Evolutionary conservation across 1,140 invertebrate genomes (phyloP), one percentile per base, ranked within the genome.

Genomic region (Vanessa tameamea): DNA sequence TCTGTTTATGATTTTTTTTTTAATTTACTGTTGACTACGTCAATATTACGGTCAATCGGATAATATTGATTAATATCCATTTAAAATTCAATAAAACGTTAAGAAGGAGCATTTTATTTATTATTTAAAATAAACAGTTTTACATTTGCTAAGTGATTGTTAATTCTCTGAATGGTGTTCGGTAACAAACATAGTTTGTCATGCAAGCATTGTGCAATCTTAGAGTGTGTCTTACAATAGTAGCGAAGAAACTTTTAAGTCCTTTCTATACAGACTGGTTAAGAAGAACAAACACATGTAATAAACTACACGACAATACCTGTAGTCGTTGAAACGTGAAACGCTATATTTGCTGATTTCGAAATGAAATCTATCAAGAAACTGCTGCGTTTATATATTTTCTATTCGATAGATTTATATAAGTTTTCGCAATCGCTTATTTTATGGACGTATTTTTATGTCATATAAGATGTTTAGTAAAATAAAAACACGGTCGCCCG

Each of bases 361-460:
- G 53, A 57, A 57, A 57, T 57, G 20, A 57, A 57, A 57, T 57
- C 53, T 57, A 57, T 57, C 53, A 57, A 57, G 16, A 57, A 57
- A 57, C 53, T 23, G 53, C 53, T 57, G 20, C 20, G 53, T 23
- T 53, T n/a, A 53, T 16, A 53, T 20, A 53, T 53, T 53, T 53
- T 57, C 13, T 20, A 57, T 57, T 57, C 53, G 50, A 53, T 57
- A 57, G 11, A 2, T 57, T 57, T 57, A 23, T 57, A 12, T 57
- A 57, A 4, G 12, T 57, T 57, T 57, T 57, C 9, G 8, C 8
- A 23, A 16, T 26, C 8, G 13, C 13, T 50, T n/a, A 6, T 57
- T 23, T 53, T 53, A n/a, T 53, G 4, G 51, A 20, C 4, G 8
- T 53, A 11, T n/a, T 53, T 53, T 53, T 53, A 31, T 31, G 51